phyloP scores from a whole-genome alignment of 2,113 vertebrate genomes.

The Pimephales promelas region DNA sequence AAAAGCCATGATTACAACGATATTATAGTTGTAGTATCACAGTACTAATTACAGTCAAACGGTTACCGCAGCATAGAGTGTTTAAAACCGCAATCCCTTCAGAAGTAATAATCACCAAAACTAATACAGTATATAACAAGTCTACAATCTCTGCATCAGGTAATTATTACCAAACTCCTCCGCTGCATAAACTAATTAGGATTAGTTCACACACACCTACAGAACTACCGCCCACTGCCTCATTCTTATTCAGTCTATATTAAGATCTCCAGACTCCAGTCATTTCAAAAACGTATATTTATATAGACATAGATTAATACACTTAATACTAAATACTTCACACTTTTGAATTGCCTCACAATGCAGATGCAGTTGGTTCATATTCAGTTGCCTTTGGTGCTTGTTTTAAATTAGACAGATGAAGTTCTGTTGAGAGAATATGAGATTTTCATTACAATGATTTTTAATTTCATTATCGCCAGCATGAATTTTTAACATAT shows the following conservation, averaged over 20 bases:
- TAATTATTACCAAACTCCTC: slow-evolving; percentile 47
- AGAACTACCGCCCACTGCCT: slow-evolving; percentile 40
- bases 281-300: neutral
- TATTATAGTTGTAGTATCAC: slow-evolving; percentile 27
- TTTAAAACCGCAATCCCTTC: slow-evolving; percentile 53
- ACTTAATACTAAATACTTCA: neutral
- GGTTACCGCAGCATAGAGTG: slow-evolving; percentile 39
- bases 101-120: slow-evolving; percentile 46
- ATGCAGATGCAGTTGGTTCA: slow-evolving; percentile 24
- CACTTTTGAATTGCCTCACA: slow-evolving; percentile 3
- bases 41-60: slow-evolving; percentile 48
- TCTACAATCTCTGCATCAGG: slow-evolving; percentile 45
- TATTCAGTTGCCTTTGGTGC: slow-evolving; percentile 8
- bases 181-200: slow-evolving; percentile 32
- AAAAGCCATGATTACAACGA: slow-evolving; percentile 34
- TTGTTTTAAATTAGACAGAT: neutral
- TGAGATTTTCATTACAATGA: slow-evolving; percentile 14
- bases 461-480: neutral
- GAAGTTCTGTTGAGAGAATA: neutral
- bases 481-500: neutral
- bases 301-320: slow-evolving; percentile 22
- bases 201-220: slow-evolving; percentile 48
- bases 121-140: slow-evolving; percentile 36
- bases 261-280: slow-evolving; percentile 17
- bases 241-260: slow-evolving; percentile 42